phyloP scores from a whole-genome alignment of 2,797 vertebrate species.

The Liasis olivaceus region DNA sequence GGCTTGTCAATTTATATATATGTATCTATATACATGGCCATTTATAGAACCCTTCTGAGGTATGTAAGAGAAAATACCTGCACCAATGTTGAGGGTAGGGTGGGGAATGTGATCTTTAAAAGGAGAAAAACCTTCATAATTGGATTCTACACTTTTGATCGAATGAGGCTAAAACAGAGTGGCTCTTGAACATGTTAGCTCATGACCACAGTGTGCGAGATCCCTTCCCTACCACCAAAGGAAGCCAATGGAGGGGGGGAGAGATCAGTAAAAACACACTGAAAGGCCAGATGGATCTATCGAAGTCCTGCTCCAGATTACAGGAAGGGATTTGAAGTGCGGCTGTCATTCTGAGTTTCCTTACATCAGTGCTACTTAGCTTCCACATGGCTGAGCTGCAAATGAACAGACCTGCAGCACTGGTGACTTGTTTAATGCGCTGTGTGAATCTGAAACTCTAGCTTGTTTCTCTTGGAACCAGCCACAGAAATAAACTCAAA shows the following conservation, averaged over 20 bases:
- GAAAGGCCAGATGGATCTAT: not conserved
- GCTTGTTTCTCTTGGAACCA: not conserved
- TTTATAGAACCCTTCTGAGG: conserved; percentile 65
- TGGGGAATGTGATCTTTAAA: conserved; percentile 60
- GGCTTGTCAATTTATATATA: conserved; percentile 34
- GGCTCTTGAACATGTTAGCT: not conserved
- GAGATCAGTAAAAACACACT: not conserved
- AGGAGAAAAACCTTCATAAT: conserved; percentile 38
- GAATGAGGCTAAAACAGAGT: not conserved
- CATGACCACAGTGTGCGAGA: not conserved
- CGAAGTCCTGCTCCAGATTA: not conserved
- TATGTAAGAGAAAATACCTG: conserved; percentile 67
- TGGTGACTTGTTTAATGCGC: not conserved
- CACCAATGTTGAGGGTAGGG: conserved; percentile 28
- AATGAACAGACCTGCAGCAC: not conserved
- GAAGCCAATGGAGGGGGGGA: not conserved
- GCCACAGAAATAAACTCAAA: not conserved
- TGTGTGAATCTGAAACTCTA: not conserved
- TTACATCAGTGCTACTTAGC: not conserved
- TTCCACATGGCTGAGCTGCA: not conserved
- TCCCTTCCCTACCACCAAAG: not conserved
- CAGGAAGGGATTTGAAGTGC: not conserved
- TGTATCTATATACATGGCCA: conserved; percentile 47
- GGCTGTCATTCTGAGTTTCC: not conserved
- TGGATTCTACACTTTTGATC: conserved; percentile 37